These are phyloP conservation scores for Callipepla californica DNA, from an alignment of 2,113 vertebrate genomes.

Conservation along the genomic window DNA sequence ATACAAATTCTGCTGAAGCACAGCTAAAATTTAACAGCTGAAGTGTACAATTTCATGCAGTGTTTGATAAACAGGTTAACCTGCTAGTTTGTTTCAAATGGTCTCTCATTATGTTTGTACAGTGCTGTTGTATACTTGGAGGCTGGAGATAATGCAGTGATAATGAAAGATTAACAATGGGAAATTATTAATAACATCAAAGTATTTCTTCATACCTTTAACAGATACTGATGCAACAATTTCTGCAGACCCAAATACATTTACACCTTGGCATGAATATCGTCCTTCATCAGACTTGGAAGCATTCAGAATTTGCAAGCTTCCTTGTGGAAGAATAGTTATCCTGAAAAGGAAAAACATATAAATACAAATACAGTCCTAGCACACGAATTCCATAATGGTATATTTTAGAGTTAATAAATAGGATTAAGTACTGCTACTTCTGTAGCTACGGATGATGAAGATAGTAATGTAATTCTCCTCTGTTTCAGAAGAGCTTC, in stretches of 20 bases:
- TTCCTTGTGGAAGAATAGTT: conserved; percentile 91
- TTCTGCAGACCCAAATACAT: conserved; percentile 92
- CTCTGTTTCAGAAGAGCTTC: conserved; percentile 30
- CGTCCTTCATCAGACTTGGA: conserved; percentile 92
- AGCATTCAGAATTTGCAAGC: conserved; percentile 89
- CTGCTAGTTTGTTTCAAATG: accelerated
- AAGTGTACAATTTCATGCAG: background rate
- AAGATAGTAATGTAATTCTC: background rate
- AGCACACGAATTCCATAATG: background rate
- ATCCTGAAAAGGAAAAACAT: conserved; percentile 83
- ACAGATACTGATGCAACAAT: conserved; percentile 88
- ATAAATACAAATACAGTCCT: conserved; percentile 6
- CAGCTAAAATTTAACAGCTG: background rate
- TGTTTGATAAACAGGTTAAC: background rate
- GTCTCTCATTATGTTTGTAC: background rate
- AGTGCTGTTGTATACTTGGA: background rate
- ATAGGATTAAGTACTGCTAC: conserved; percentile 9
- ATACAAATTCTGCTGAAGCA: background rate
- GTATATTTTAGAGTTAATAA: conserved; percentile 24
- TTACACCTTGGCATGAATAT: conserved; percentile 90
- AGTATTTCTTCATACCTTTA: conserved; percentile 85
- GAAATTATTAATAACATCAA: background rate
- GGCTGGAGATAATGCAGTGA: background rate
- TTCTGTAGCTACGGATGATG: background rate
- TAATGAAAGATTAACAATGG: background rate